Conservation (phyloP, 2,113 vertebrate genomes). For the Bagarius yarrelli region DNA sequence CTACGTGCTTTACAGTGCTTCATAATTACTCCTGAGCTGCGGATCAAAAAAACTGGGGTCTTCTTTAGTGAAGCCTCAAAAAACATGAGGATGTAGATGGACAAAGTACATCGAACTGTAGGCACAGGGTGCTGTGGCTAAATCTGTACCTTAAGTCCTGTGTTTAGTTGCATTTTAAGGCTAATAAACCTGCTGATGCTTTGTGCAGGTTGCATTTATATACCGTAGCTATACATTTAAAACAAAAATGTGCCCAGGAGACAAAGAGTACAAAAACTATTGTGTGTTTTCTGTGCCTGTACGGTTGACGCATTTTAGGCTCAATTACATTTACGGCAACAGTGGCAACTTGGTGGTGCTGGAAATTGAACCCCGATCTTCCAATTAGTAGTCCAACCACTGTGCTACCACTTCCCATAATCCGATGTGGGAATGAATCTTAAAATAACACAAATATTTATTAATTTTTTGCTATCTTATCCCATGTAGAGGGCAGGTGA, state of each 20-base stretch:
- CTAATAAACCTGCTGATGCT: constrained; percentile 8
- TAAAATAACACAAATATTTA: neutral
- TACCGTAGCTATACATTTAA: neutral
- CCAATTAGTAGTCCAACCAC: no score
- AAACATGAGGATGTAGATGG: constrained; percentile 26
- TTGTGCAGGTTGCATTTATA: neutral
- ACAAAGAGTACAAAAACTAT: neutral
- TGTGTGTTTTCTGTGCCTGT: neutral
- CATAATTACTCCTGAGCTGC: constrained; percentile 66
- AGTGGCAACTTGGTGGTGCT: no score
- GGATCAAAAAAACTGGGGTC: constrained; percentile 63
- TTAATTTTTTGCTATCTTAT: neutral
- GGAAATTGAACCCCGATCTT: no score
- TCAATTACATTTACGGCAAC: neutral
- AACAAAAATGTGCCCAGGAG: neutral
- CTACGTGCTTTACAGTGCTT: constrained; percentile 54
- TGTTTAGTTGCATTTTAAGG: constrained; percentile 11
- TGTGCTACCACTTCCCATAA: no score
- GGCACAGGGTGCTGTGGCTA: constrained; percentile 20
- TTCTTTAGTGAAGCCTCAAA: constrained; percentile 48
- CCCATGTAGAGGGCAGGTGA: neutral
- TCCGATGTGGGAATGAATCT: no score
- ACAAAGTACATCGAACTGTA: constrained; percentile 45
- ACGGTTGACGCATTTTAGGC: neutral
- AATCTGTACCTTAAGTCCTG: constrained; percentile 14